A percentile compares a stretch with the other conserved stretches of the same genome.
phyloP scores from a whole-genome alignment of 2,113 vertebrate genomes.

The Ceratotherium simum region DNA sequence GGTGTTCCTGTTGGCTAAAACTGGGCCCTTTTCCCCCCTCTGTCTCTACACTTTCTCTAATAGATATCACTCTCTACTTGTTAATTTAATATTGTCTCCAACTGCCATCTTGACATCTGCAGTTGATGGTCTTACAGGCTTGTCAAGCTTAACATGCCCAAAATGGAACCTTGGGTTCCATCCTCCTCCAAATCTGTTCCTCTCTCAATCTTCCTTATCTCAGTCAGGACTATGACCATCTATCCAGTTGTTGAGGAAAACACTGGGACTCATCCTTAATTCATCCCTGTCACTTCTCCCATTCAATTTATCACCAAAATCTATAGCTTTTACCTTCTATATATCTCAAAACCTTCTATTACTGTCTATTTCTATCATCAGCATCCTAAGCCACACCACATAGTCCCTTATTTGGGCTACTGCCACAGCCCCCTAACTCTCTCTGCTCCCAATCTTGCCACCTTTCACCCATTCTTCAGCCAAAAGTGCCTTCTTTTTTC shows the following conservation, averaged over 20 bases:
- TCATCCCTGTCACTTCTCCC: not conserved
- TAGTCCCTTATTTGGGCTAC: not conserved
- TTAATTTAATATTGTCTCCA: not conserved
- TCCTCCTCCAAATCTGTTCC: not conserved
- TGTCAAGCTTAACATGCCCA: not conserved
- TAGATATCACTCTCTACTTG: not conserved
- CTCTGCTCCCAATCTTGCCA: not conserved
- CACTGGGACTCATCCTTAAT: not conserved
- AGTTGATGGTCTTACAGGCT: not conserved
- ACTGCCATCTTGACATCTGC: not conserved
- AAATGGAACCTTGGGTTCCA: not conserved
- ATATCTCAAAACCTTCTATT: not conserved
- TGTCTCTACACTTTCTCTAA: not conserved
- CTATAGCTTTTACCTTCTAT: not conserved
- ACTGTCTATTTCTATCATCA: not conserved
- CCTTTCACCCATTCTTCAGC: not conserved
- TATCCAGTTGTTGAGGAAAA: not conserved
- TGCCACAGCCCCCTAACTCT: not conserved
- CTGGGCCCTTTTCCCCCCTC: fast-evolving
- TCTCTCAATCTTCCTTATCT: not conserved
- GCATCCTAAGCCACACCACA: not conserved
- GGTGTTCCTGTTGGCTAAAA: not conserved
- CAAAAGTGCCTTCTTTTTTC: not conserved
- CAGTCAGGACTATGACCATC: not conserved
- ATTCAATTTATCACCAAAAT: not conserved